Conservation (phyloP, 1,140 invertebrate genomes). For the Pogonomyrmex californicus region DNA sequence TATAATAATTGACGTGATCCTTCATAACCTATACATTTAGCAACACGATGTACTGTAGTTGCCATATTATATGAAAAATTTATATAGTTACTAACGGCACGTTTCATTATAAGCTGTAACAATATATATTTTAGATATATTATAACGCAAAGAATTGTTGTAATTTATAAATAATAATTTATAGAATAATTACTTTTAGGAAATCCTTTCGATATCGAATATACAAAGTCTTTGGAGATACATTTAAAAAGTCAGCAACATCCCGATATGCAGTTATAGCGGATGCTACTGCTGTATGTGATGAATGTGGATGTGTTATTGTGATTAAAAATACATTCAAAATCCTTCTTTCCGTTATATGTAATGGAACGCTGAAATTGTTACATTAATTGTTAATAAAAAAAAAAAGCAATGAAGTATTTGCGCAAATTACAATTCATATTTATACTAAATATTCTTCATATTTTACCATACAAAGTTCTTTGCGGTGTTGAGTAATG, state of each 20-base stretch:
- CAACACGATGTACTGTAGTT: conserved; percentile 86
- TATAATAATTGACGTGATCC: conserved; percentile 88
- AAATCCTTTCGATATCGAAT: conserved; percentile 90
- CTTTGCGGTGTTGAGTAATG: conserved; percentile 87
- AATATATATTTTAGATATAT: conserved; percentile 36
- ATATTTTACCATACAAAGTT: conserved; percentile 85
- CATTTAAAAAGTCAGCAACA: conserved; percentile 87
- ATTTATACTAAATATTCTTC: background rate
- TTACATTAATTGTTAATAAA: conserved; percentile 67
- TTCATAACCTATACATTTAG: conserved; percentile 88
- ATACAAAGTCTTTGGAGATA: conserved; percentile 89
- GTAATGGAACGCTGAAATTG: conserved; percentile 88
- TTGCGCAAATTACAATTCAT: conserved; percentile 4
- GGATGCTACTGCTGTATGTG: conserved; percentile 85
- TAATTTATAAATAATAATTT: conserved; percentile 16
- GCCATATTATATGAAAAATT: conserved; percentile 84
- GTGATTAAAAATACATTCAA: conserved; percentile 82
- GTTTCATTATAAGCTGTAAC: conserved; percentile 86
- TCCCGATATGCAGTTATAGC: conserved; percentile 89
- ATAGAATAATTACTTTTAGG: conserved; percentile 83
- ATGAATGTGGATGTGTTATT: conserved; percentile 89
- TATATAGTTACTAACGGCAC: conserved; percentile 88
- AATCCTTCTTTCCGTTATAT: conserved; percentile 85
- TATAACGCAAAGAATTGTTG: background rate
- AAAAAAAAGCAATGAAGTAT: conserved; percentile 13